Conservation (phyloP, 2,888 invertebrate genomes). For the Rhogogaster chlorosoma region DNA sequence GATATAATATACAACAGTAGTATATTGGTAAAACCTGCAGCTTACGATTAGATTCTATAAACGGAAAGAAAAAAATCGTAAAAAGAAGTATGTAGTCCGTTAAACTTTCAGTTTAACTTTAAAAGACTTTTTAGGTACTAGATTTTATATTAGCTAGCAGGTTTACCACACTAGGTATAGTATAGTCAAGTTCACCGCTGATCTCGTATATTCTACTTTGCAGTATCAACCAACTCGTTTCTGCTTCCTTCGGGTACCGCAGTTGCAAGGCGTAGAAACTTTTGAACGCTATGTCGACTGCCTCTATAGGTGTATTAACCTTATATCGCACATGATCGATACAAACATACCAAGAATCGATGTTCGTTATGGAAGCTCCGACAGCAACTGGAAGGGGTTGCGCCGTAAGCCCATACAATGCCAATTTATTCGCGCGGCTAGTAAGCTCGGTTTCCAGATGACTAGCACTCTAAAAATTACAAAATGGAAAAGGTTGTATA, state of each 20-base stretch:
- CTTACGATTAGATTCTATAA: neutral
- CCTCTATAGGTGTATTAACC: conserved; percentile 44
- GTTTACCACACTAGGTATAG: conserved; percentile 47
- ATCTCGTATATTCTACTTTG: conserved; percentile 55
- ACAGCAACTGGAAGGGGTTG: conserved; percentile 46
- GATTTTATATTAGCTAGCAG: conserved; percentile 47
- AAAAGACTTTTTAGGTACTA: neutral
- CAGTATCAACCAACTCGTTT: conserved; percentile 53
- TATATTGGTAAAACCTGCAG: conserved; percentile 4
- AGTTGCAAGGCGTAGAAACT: conserved; percentile 55
- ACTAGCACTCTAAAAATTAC: neutral
- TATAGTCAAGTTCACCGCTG: conserved; percentile 43
- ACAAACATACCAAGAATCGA: conserved; percentile 40
- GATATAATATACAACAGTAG: conserved; percentile 5
- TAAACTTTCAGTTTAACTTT: neutral
- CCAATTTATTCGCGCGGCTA: neutral
- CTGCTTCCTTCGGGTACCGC: conserved; percentile 54
- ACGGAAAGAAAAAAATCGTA: neutral
- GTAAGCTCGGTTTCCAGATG: conserved; percentile 7
- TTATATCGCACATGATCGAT: conserved; percentile 52
- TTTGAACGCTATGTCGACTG: conserved; percentile 55
- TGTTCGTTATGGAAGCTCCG: conserved; percentile 20
- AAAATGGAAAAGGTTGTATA: neutral
- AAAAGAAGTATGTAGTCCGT: neutral
- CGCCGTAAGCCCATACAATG: conserved; percentile 22